Evolutionary conservation across 1,140 invertebrate species (phyloP).

Genomic region (Psilanteris sp.): DNA sequence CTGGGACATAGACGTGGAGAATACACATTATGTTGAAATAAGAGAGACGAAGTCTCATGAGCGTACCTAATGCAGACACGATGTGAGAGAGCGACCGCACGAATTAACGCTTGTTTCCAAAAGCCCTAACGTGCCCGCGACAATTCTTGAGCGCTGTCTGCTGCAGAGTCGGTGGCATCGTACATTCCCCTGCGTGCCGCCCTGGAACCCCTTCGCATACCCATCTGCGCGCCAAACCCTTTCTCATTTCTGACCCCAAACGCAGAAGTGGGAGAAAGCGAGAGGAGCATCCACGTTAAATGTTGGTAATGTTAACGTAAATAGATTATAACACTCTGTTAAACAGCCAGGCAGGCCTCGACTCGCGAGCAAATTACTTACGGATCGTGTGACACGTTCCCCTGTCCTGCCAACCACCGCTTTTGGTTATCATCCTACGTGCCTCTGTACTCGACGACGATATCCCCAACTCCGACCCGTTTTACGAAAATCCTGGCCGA

Average conservation of each 20-base stretch:
- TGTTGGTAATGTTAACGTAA: constrained; percentile 81
- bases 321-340: constrained; percentile 82
- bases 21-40: constrained; percentile 58
- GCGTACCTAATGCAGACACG: constrained; percentile 65
- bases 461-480: constrained; percentile 61
- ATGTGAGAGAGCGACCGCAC: constrained; percentile 73
- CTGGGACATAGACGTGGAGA: constrained; percentile 51
- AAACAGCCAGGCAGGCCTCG: constrained; percentile 76
- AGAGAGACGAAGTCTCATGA: constrained; percentile 64
- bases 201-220: constrained; percentile 53
- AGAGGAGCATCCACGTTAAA: constrained; percentile 78
- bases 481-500: constrained; percentile 62
- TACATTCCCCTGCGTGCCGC: constrained; percentile 53
- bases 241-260: constrained; percentile 62
- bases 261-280: constrained; percentile 56
- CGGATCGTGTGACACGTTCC: constrained; percentile 80
- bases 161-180: constrained; percentile 70
- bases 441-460: constrained; percentile 71
- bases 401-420: constrained; percentile 78
- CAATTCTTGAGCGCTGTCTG: constrained; percentile 81
- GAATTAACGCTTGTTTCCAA: constrained; percentile 79
- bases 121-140: constrained; percentile 79
- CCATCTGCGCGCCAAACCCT: constrained; percentile 49
- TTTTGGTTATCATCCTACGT: constrained; percentile 77
- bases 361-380: constrained; percentile 79